Conservation (phyloP, 2,888 invertebrate genomes). For the Caenorhabditis sp. region DNA sequence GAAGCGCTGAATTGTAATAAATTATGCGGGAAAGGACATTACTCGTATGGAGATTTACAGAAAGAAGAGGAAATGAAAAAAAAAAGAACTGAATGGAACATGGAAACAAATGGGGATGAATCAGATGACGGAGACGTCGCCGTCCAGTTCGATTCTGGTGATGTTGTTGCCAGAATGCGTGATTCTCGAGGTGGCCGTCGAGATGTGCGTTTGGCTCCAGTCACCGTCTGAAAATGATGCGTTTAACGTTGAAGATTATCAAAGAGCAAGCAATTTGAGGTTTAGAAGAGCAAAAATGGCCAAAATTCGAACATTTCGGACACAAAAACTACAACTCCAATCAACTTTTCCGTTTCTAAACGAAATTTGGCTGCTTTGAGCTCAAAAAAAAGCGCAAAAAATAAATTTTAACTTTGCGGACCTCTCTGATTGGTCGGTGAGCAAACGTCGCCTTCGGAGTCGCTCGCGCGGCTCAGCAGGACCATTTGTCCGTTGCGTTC, state of each 20-base stretch:
- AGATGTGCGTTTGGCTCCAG: constrained; percentile 21
- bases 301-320: too few species aligned
- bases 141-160: constrained; percentile 71
- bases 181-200: constrained; percentile 45
- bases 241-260: too few species aligned
- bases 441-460: constrained; percentile 49
- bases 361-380: too few species aligned
- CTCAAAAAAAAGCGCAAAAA: too few species aligned
- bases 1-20: background rate
- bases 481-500: constrained; percentile 59
- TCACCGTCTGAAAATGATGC: constrained; percentile 19
- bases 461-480: constrained; percentile 46
- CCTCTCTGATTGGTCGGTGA: constrained; percentile 23
- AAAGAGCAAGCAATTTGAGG: too few species aligned
- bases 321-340: too few species aligned
- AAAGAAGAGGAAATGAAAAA: background rate
- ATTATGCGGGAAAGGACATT: too few species aligned
- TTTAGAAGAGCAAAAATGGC: too few species aligned
- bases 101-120: background rate
- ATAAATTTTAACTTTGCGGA: background rate
- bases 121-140: constrained; percentile 59
- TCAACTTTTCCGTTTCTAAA: background rate
- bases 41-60: background rate
- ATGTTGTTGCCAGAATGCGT: constrained; percentile 69
- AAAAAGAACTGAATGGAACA: background rate